Conservation (phyloP, 1,140 invertebrate species). For the Hylyphantes graminicola region DNA sequence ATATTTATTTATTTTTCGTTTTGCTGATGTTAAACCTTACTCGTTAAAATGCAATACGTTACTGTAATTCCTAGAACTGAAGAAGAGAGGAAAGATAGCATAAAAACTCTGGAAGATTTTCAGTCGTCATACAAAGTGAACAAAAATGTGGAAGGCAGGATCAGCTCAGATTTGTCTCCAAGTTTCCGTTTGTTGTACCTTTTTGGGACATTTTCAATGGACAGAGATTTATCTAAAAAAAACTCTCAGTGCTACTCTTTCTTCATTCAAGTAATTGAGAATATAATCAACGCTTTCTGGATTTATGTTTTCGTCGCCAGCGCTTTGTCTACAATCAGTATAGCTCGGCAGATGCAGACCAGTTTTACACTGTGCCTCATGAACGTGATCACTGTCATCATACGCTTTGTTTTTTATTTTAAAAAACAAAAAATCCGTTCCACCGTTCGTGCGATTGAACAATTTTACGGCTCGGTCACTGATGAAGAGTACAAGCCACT, state of each 20-base stretch:
- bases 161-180: conserved; percentile 25
- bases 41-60: conserved; percentile 2
- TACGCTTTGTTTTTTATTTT: conserved; percentile 20
- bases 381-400: conserved; percentile 14
- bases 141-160: background rate
- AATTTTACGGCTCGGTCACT: conserved; percentile 3
- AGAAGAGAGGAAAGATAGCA: background rate
- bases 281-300: conserved; percentile 20
- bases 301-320: conserved; percentile 16
- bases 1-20: background rate
- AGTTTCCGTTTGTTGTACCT: conserved; percentile 19
- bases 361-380: conserved; percentile 25
- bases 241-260: background rate
- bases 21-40: background rate
- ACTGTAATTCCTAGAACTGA: background rate
- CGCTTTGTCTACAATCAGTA: background rate
- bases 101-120: background rate
- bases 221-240: background rate
- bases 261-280: background rate
- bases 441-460: background rate
- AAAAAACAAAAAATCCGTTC: conserved; percentile 13
- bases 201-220: conserved; percentile 22
- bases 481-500: conserved; percentile 13
- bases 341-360: background rate
- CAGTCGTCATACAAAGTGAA: background rate